Percentiles rank a stretch among this genome's conserved stretches.
Evolutionary conservation across 2,113 vertebrate species (phyloP).

Genomic region (Stomatorhinus ivindoensis): DNA sequence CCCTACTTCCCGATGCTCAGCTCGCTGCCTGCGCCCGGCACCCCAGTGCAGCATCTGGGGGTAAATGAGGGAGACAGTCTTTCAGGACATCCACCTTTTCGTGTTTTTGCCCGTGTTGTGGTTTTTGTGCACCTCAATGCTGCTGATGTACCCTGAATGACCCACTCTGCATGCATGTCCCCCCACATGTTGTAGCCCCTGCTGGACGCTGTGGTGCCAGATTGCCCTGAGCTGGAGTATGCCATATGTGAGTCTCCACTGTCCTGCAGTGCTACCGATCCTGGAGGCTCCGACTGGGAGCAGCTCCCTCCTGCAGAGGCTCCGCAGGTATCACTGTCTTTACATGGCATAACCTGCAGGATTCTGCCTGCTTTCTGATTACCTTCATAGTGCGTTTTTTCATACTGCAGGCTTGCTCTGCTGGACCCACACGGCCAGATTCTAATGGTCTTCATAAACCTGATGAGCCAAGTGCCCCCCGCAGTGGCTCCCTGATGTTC

Average conservation of each 20-base stretch:
- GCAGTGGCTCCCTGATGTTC: background rate
- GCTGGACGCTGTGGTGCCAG: background rate
- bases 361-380: background rate
- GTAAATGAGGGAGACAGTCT: slow-evolving; percentile 28
- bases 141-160: background rate
- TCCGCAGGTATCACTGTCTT: background rate
- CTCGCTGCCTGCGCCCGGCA: background rate
- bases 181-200: background rate
- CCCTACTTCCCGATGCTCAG: slow-evolving; percentile 15
- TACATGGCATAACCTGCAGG: background rate
- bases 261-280: background rate
- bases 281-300: background rate
- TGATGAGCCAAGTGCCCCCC: slow-evolving; percentile 25
- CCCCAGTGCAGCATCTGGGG: slow-evolving; percentile 23
- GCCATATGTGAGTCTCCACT: background rate
- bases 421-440: slow-evolving; percentile 36
- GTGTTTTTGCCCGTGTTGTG: background rate
- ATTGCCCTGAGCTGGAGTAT: background rate
- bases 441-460: background rate
- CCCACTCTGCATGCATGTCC: background rate
- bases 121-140: background rate
- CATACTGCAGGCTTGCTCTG: slow-evolving; percentile 33
- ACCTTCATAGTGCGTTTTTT: background rate
- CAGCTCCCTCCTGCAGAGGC: background rate
- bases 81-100: background rate